phyloP scores from a whole-genome alignment of 2,888 invertebrate species.

The Chymomyza fuscimana region DNA sequence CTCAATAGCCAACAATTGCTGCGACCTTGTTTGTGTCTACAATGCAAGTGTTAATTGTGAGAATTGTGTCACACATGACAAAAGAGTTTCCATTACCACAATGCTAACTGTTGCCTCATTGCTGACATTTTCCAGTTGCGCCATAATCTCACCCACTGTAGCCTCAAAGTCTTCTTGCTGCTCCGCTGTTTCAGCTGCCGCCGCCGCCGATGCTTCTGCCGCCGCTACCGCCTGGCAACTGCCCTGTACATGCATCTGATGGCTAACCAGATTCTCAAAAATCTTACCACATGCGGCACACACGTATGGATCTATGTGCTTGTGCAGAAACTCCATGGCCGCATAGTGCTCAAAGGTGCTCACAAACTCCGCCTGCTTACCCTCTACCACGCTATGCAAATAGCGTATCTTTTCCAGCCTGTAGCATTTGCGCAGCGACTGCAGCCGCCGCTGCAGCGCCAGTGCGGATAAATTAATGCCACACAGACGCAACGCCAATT shows the following conservation, averaged over 20 bases:
- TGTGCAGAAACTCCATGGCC: constrained; percentile 70
- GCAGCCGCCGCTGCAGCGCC: constrained; percentile 61
- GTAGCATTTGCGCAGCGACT: constrained; percentile 68
- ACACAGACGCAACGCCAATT: constrained; percentile 49
- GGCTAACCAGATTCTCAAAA: constrained; percentile 63
- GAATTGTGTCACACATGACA: not conserved
- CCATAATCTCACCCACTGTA: constrained; percentile 18
- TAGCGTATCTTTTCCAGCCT: constrained; percentile 71
- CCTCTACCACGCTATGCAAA: constrained; percentile 64
- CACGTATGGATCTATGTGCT: constrained; percentile 73
- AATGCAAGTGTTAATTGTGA: not conserved
- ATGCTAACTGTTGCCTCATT: not conserved
- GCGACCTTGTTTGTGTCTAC: not conserved
- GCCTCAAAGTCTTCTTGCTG: not conserved
- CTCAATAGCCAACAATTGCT: not conserved
- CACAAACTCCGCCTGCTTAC: constrained; percentile 57
- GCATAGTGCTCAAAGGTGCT: constrained; percentile 64
- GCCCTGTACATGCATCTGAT: constrained; percentile 61
- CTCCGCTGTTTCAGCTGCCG: not conserved
- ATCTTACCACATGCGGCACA: constrained; percentile 69
- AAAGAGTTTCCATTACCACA: not conserved
- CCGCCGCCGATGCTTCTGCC: not conserved
- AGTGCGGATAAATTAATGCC: constrained; percentile 58
- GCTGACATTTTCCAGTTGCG: constrained; percentile 13
- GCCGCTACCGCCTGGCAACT: constrained; percentile 37